A percentile compares a stretch with the other conserved stretches of the same genome.
phyloP scores from a whole-genome alignment of 2,113 vertebrate genomes.

The Sorex araneus region DNA sequence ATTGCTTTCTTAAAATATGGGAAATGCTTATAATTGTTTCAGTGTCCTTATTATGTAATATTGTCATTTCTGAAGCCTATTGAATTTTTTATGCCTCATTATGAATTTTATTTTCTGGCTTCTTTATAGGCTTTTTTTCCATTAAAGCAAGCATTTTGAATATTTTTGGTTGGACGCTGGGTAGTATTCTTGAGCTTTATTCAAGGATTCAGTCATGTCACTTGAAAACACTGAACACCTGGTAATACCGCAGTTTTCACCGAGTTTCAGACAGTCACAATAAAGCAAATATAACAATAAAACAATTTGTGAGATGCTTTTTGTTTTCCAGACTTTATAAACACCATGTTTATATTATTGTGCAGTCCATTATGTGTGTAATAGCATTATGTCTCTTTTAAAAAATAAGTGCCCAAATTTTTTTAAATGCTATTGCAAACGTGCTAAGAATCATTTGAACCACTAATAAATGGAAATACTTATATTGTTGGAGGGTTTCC shows the following conservation, averaged over 20 bases:
- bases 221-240: not conserved
- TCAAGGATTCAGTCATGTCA: no score
- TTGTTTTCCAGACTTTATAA: not conserved
- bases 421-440: not conserved
- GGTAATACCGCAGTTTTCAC: not conserved
- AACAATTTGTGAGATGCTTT: not conserved
- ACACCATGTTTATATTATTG: not conserved
- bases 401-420: not conserved
- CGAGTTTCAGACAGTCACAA: not conserved
- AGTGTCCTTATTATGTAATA: not conserved
- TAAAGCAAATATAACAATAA: not conserved
- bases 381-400: not conserved
- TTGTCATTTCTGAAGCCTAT: not conserved
- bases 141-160: not conserved
- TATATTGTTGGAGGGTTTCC: not conserved
- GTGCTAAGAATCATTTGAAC: not conserved
- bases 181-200: constrained; percentile 9
- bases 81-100: not conserved
- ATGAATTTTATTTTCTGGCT: not conserved
- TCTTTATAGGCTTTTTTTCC: not conserved
- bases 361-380: not conserved
- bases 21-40: not conserved
- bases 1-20: not conserved
- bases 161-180: not conserved
- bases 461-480: not conserved